A percentile compares a stretch with the other conserved stretches of the same genome.
phyloP scores from a whole-genome alignment of 2,797 vertebrate species.

The Sciaenops ocellatus region DNA sequence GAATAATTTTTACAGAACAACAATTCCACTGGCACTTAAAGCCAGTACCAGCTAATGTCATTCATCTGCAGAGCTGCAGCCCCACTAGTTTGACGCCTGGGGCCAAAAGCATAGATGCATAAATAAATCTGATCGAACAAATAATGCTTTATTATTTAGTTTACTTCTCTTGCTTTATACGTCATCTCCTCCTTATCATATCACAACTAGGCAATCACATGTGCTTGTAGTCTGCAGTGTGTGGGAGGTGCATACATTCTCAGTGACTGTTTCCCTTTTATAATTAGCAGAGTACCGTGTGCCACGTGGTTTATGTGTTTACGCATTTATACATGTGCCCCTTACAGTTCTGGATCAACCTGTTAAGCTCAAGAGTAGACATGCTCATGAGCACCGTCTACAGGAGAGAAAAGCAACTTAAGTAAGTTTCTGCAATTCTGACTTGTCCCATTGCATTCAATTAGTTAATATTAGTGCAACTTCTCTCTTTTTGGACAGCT shows the following conservation, averaged over 20 bases:
- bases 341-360: background rate
- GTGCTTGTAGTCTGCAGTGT: background rate
- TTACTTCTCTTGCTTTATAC: background rate
- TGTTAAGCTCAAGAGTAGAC: background rate
- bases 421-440: too few species aligned
- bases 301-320: background rate
- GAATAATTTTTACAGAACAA: background rate
- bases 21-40: background rate
- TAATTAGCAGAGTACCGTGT: too few species aligned
- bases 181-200: background rate
- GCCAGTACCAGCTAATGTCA: background rate
- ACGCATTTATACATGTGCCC: background rate
- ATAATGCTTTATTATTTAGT: constrained; percentile 16
- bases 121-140: constrained; percentile 20
- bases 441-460: too few species aligned
- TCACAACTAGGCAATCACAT: background rate
- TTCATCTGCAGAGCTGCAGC: constrained; percentile 16
- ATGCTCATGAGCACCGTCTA: too few species aligned
- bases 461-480: too few species aligned
- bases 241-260: background rate
- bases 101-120: constrained; percentile 11
- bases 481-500: background rate
- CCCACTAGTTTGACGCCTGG: constrained; percentile 8
- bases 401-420: too few species aligned
- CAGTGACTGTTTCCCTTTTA: too few species aligned